A percentile compares a stretch with the other conserved stretches of the same genome.
Evolutionary conservation across 2,888 invertebrate species (phyloP).

Genomic region (Carpatolechia fugitivella): DNA sequence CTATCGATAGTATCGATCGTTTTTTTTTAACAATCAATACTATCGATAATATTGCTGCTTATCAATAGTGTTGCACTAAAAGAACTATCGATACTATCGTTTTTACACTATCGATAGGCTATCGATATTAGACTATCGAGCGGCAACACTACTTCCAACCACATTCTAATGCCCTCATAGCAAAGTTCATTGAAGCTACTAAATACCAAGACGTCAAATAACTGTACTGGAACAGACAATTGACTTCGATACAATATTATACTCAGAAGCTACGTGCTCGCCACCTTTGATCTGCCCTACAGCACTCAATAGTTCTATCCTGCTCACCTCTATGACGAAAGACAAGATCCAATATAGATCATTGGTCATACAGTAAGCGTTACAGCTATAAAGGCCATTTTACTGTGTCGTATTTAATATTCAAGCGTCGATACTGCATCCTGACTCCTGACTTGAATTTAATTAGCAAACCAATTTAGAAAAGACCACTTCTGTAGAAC

Average conservation of each 20-base stretch:
- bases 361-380: background rate
- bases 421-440: slow-evolving; percentile 14
- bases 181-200: slow-evolving; percentile 2
- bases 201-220: slow-evolving; percentile 15
- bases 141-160: too few relatives aligned
- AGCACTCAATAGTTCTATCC: background rate
- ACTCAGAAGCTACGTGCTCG: slow-evolving; percentile 8
- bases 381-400: slow-evolving; percentile 19
- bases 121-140: too few relatives aligned
- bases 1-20: too few relatives aligned
- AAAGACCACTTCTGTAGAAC: slow-evolving; percentile 18
- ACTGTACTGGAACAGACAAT: slow-evolving; percentile 18
- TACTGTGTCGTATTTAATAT: slow-evolving; percentile 21
- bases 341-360: background rate
- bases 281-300: background rate
- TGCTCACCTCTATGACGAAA: background rate
- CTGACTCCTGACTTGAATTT: slow-evolving; percentile 20
- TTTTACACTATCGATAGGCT: too few relatives aligned
- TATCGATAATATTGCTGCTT: too few relatives aligned
- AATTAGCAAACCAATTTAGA: slow-evolving; percentile 9
- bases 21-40: too few relatives aligned
- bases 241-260: background rate
- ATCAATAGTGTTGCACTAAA: too few relatives aligned
- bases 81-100: too few relatives aligned
- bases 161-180: slow-evolving; percentile 1